These are phyloP conservation scores for Palythoa caribaeorum DNA, from an alignment of 92 coral and sea anemone species.

Conservation along the genomic window DNA sequence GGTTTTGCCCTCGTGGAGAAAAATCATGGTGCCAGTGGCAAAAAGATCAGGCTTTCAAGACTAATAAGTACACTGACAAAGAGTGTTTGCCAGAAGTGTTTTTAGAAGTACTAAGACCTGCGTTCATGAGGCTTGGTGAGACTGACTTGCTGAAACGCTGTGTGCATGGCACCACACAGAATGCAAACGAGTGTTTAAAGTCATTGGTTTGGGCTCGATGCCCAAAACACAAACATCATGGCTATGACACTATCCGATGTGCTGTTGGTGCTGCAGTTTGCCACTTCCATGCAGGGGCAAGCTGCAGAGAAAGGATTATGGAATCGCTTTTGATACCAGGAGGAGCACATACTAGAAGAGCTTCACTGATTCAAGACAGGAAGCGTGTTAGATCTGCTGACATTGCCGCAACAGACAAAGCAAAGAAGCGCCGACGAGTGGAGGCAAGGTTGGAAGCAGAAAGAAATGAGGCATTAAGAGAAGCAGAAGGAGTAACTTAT, in stretches of 20 bases:
- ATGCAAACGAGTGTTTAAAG: not conserved
- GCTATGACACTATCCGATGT: not conserved
- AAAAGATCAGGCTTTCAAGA: not conserved
- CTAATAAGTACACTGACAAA: not conserved
- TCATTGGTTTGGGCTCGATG: not conserved
- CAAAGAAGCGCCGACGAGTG: not conserved
- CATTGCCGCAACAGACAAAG: not conserved
- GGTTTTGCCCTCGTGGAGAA: not conserved
- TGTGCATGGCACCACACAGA: not conserved
- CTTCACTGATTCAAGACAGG: not conserved
- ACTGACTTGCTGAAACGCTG: not conserved
- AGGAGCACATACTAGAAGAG: not conserved
- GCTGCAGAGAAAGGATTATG: not conserved
- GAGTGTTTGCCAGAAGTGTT: not conserved
- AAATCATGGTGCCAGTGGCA: not conserved
- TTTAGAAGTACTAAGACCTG: not conserved
- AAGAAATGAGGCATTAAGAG: not conserved
- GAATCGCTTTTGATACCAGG: not conserved
- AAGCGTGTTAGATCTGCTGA: not conserved
- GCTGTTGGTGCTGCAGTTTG: not conserved
- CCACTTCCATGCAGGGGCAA: not conserved
- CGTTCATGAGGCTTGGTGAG: not conserved
- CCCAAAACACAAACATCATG: conserved; percentile 23
- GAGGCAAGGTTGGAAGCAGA: not conserved
- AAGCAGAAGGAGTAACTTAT: not conserved